Percentiles rank a stretch among this genome's conserved stretches.
Evolutionary conservation across 2,888 invertebrate genomes (phyloP).

Genomic region (Athalia circularis): DNA sequence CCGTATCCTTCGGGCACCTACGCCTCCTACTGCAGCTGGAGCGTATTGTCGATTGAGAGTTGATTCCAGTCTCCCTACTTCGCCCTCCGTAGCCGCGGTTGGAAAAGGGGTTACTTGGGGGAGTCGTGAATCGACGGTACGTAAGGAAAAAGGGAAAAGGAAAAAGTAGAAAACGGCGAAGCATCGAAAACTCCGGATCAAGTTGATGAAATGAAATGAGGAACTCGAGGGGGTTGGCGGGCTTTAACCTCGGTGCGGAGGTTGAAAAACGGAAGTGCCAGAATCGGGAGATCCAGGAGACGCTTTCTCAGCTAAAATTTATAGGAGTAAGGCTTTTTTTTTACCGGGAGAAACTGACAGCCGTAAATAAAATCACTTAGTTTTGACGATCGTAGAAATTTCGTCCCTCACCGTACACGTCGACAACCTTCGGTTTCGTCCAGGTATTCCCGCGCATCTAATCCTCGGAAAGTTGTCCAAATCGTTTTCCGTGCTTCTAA

Average conservation of each 20-base stretch:
- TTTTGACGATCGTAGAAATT: not conserved
- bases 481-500: not conserved
- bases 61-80: conserved; percentile 54
- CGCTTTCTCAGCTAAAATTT: conserved; percentile 40
- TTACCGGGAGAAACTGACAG: conserved; percentile 20
- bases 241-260: not conserved
- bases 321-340: conserved; percentile 11
- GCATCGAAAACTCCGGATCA: conserved; percentile 57
- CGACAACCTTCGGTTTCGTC: not conserved
- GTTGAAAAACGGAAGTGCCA: not conserved
- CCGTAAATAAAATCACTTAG: conserved; percentile 24
- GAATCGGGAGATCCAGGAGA: not conserved
- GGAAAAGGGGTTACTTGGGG: conserved; percentile 27
- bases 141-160: conserved; percentile 43
- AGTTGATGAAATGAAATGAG: conserved; percentile 61
- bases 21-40: not conserved
- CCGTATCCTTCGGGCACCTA: conserved; percentile 3
- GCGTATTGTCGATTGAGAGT: conserved; percentile 61
- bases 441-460: not conserved
- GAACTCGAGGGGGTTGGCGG: conserved; percentile 51
- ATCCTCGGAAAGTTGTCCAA: not conserved
- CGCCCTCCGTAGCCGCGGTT: conserved; percentile 50
- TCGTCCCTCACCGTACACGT: not conserved
- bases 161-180: conserved; percentile 45
- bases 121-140: conserved; percentile 44